Conservation (phyloP, 1,140 invertebrate species). For the Harpegnathos saltator region DNA sequence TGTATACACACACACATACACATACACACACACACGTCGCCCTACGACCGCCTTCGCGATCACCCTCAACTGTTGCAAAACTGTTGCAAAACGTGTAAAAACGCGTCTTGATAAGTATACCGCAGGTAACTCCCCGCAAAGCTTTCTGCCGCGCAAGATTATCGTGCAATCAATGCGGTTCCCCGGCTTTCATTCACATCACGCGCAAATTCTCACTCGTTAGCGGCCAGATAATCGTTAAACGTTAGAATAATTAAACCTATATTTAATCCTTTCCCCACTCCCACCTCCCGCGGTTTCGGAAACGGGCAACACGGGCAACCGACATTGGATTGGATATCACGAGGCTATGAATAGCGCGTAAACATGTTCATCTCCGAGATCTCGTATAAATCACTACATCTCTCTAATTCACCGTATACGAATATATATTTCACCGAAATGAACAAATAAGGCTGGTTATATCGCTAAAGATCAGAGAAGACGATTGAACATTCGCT, state of each 20-base stretch:
- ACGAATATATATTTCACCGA: not conserved
- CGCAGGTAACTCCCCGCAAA: too few relatives aligned
- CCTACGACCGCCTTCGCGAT: not conserved
- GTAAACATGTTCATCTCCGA: not conserved
- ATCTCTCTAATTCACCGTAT: too few relatives aligned
- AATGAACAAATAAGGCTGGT: not conserved
- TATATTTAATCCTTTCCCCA: too few relatives aligned
- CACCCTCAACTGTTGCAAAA: not conserved
- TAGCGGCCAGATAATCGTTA: slow-evolving; percentile 32
- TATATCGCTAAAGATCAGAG: not conserved
- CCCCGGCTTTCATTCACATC: too few relatives aligned
- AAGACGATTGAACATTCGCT: not conserved
- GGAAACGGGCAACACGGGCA: not conserved
- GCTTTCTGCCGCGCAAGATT: too few relatives aligned
- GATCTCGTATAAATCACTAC: too few relatives aligned
- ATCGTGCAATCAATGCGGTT: not conserved
- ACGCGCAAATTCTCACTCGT: not conserved
- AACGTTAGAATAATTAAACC: slow-evolving; percentile 29
- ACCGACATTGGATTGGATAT: not conserved
- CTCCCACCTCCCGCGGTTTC: not conserved
- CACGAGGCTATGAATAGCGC: slow-evolving; percentile 9
- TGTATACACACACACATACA: too few relatives aligned
- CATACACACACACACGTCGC: too few relatives aligned
- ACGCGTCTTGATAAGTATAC: too few relatives aligned
- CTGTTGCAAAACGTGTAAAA: not conserved